Base-by-base conservation (phyloP, 2,113 vertebrate genomes). In the Halcyon senegalensis region DNA sequence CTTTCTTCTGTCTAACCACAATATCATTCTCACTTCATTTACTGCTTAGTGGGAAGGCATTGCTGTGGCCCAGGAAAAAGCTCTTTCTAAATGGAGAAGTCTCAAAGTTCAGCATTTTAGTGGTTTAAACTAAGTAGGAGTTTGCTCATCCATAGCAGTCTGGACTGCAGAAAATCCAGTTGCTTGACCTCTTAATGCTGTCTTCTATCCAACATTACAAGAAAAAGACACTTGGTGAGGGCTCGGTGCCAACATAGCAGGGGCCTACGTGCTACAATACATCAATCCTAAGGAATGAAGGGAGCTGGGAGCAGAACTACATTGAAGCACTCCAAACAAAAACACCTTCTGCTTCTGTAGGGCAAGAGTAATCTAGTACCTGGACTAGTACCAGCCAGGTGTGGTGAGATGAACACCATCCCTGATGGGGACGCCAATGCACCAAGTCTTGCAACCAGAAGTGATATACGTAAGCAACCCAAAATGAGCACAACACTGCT, bases 91-190 rank as follows among this genome's bases (percentile, higher is more conserved):
- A 94, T 28, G 81, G 92, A 66, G 6, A 4, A 94, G 90, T 75
- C 86, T 93, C 94, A 77, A 92, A 96, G 89, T 95, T 95, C 93
- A 97, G 84, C 67, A 85, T 85, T 93, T 92, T 73, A 90, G 84
- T 77, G 67, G 51, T 91, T 91, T 92, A 82, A 95, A 70, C 77
- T 82, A 93, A 93, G 77, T 48, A 95, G 59, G 59, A 84, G 74
- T 91, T 95, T 97, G 89, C 89, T 96, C 90, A 97, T 93, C 96
- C 94, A 95, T 95, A 93, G 74, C 93, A 3, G 92, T 80, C 77
- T 20, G 77, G 89, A 77, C 81, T 94, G 84, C 41, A 89, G 96
- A 91, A 96, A 97, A 97, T 95, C 90, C 92, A 89, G 41, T 77
- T 78, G 59, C 67, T 58, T 96, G 90, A 96, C 96, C 92, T 93